Percentiles rank a stretch among this genome's conserved stretches.
Conservation (phyloP, 2,113 vertebrate genomes). For the Tonatia bakeri region DNA sequence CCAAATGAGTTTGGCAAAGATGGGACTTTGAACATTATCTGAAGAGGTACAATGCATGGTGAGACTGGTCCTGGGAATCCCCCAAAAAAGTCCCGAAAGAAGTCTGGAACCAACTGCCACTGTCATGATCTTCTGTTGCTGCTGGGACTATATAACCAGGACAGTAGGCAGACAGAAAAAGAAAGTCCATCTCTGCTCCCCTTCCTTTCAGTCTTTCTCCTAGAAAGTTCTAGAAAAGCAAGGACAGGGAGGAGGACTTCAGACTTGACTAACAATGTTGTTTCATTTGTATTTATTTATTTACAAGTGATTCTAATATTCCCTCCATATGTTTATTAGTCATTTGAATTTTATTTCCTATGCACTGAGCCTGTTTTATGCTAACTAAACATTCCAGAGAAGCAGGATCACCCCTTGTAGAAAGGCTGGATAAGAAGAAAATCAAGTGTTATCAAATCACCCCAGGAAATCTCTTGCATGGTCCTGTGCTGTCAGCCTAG, state of each 20-base stretch:
- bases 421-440: neutral
- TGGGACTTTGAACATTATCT: neutral
- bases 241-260: neutral
- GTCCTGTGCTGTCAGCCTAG: too few relatives aligned
- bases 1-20: neutral
- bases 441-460: neutral
- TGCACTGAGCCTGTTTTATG: neutral
- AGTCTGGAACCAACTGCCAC: neutral
- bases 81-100: neutral
- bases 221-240: neutral
- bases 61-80: neutral
- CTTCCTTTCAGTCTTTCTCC: neutral
- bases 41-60: neutral
- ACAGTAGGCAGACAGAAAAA: neutral
- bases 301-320: neutral
- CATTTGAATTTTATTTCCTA: neutral
- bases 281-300: neutral
- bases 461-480: neutral
- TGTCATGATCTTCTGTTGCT: neutral
- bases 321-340: neutral
- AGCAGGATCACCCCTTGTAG: neutral
- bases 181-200: neutral
- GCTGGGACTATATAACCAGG: neutral
- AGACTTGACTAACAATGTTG: neutral
- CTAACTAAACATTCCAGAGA: neutral